Evolutionary conservation across 2,113 vertebrate species (phyloP).

Genomic region (Oplegnathus fasciatus): DNA sequence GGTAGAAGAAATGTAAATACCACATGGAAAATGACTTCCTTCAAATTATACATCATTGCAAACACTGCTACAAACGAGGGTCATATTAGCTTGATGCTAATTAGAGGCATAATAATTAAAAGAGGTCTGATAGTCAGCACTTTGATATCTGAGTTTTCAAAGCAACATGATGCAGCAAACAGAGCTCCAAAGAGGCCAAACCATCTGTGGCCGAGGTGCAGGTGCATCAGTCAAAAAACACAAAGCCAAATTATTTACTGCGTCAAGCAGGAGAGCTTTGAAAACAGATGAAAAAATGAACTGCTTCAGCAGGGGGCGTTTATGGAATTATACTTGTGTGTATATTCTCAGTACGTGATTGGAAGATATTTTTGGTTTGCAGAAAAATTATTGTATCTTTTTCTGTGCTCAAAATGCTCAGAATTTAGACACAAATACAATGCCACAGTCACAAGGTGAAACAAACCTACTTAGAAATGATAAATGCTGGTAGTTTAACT

Average conservation of each 20-base stretch:
- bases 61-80: background rate
- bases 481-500: background rate
- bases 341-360: background rate
- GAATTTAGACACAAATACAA: background rate
- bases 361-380: background rate
- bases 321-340: background rate
- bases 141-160: constrained; percentile 51
- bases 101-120: constrained; percentile 27
- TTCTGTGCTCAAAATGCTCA: background rate
- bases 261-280: background rate
- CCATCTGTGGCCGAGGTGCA: constrained; percentile 1
- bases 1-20: constrained; percentile 8
- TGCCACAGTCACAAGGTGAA: background rate
- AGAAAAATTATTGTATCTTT: background rate
- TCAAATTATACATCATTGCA: constrained; percentile 15
- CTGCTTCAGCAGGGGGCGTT: background rate
- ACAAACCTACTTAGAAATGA: background rate
- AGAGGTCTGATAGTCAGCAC: constrained; percentile 35
- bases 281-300: constrained; percentile 6
- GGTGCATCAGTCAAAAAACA: constrained; percentile 37
- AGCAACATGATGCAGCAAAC: constrained; percentile 15
- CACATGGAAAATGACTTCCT: constrained; percentile 8
- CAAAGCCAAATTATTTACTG: background rate
- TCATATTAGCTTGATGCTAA: constrained; percentile 22
- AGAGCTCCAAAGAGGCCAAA: constrained; percentile 8